Evolutionary conservation across 2,797 vertebrate genomes (phyloP).

Genomic region (Ptychobarbus kaznakovi): DNA sequence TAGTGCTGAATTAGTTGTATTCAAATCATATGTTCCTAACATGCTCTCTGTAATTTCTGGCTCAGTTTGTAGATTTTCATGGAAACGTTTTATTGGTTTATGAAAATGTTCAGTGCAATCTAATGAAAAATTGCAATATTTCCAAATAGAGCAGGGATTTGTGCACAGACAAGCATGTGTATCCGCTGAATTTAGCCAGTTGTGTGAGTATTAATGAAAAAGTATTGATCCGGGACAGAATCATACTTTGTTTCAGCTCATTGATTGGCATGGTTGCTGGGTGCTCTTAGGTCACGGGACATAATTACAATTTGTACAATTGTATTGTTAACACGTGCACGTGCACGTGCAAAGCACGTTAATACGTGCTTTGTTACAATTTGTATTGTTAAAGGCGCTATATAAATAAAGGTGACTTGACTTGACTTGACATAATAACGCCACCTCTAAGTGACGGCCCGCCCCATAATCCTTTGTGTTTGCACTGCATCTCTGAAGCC

Average conservation of each 20-base stretch:
- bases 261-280: conserved; percentile 16
- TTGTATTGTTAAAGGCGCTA: too few species aligned
- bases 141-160: neutral
- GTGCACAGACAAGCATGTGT: neutral
- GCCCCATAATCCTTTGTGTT: conserved; percentile 62
- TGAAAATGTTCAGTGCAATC: neutral
- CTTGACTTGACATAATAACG: conserved; percentile 46
- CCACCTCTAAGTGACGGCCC: too few species aligned
- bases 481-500: conserved; percentile 60
- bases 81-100: neutral
- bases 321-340: too few species aligned
- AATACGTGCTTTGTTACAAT: too few species aligned
- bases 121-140: neutral
- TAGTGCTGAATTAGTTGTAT: neutral
- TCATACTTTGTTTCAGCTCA: conserved; percentile 36
- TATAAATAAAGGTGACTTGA: too few species aligned
- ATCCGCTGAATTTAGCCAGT: neutral
- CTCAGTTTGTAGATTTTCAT: conserved; percentile 11
- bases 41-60: neutral
- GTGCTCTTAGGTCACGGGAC: conserved; percentile 33
- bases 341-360: too few species aligned
- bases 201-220: neutral
- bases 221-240: conserved; percentile 25
- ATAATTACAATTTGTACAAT: too few species aligned
- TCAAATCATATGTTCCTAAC: neutral